A percentile compares a stretch with the other conserved stretches of the same genome.
Conservation (phyloP, 2,797 vertebrate genomes). For the Sphenodon punctatus region DNA sequence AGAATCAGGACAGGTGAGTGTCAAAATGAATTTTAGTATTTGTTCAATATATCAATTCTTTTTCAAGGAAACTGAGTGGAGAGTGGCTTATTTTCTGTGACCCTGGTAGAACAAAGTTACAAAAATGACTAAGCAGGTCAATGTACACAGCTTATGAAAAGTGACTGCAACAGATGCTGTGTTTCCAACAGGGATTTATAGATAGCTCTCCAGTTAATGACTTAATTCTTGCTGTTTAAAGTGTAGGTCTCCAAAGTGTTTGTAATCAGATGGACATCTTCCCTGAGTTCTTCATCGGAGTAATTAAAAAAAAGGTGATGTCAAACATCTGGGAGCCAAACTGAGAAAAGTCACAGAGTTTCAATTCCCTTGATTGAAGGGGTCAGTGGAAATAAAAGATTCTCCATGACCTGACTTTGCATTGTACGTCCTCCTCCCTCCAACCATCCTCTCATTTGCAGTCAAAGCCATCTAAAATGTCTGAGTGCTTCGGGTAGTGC, state of each 20-base stretch:
- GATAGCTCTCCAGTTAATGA: background rate
- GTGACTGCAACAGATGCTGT: conserved; percentile 39
- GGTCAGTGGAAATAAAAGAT: background rate
- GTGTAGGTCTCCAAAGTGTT: background rate
- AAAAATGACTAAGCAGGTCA: conserved; percentile 16
- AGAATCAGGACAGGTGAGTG: too few species aligned
- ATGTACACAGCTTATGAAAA: background rate
- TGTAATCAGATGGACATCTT: background rate
- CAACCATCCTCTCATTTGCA: background rate
- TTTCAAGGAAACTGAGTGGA: background rate
- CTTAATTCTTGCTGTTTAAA: conserved; percentile 1
- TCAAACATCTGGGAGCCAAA: background rate
- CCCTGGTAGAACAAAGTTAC: background rate
- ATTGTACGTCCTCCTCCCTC: background rate
- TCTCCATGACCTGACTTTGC: background rate
- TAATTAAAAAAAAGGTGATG: background rate
- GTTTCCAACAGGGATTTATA: background rate
- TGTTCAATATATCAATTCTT: conserved; percentile 23
- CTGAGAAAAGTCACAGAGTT: background rate
- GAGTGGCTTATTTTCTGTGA: conserved; percentile 1
- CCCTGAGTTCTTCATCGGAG: background rate
- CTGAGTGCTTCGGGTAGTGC: too few species aligned
- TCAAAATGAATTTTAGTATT: conserved; percentile 4
- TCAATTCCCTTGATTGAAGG: background rate
- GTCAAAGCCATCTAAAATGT: background rate